phyloP scores from a whole-genome alignment of 2,797 vertebrate genomes.

The Sebastiscus albofasciatus region DNA sequence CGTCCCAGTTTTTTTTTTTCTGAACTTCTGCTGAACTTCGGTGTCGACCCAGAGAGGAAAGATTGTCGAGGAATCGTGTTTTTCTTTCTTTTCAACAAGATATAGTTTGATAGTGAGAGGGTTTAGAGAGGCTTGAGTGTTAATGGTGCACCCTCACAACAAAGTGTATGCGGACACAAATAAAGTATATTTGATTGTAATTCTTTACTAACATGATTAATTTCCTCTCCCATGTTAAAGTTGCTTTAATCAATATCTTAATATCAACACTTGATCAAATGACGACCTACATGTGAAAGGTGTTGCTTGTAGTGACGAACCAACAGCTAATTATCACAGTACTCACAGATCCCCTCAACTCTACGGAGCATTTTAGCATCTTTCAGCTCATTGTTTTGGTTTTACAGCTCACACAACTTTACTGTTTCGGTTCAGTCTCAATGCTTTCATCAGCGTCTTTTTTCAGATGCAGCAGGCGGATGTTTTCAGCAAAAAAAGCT shows the following conservation, averaged over 20 bases:
- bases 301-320: too few species aligned
- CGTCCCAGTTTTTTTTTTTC: background rate
- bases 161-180: too few species aligned
- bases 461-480: background rate
- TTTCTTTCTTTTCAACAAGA: background rate
- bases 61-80: background rate
- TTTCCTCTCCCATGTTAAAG: background rate
- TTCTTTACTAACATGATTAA: too few species aligned
- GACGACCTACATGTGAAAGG: background rate
- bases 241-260: background rate
- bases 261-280: background rate
- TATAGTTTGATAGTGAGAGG: background rate
- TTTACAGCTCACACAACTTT: background rate
- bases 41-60: background rate
- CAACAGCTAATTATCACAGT: too few species aligned
- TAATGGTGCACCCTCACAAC: background rate
- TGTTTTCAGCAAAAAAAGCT: background rate
- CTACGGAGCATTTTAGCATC: background rate
- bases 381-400: background rate
- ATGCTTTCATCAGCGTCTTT: background rate
- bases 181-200: too few species aligned
- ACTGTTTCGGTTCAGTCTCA: background rate
- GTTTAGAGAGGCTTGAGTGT: background rate
- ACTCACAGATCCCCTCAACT: too few species aligned
- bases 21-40: slow-evolving; percentile 33